A percentile compares a stretch with the other conserved stretches of the same genome.
Evolutionary conservation across 92 coral and sea anemone genomes (phyloP).

Genomic region (Plumapathes pennacea): DNA sequence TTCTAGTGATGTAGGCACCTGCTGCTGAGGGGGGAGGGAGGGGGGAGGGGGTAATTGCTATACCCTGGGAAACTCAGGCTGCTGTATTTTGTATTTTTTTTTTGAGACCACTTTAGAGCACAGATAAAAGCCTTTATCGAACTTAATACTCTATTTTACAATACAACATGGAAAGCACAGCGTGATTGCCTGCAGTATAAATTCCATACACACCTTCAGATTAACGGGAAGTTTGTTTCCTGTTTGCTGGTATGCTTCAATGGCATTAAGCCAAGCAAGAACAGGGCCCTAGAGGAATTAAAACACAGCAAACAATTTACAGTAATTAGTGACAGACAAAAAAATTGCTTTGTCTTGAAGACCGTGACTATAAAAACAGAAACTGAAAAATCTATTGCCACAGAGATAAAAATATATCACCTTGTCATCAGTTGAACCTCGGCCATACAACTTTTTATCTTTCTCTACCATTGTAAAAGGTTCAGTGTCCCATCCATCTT

Average conservation of each 20-base stretch:
- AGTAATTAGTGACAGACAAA: not conserved
- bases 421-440: slow-evolving; percentile 98
- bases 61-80: too few species aligned
- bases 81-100: too few species aligned
- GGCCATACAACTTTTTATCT: slow-evolving; percentile 79
- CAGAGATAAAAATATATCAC: slow-evolving; percentile 21
- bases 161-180: too few species aligned
- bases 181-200: too few species aligned
- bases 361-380: not conserved
- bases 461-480: slow-evolving; percentile 77
- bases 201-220: slow-evolving; percentile 79
- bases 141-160: too few species aligned
- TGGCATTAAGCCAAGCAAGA: slow-evolving; percentile 87
- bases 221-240: slow-evolving; percentile 81
- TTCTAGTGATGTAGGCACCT: too few species aligned
- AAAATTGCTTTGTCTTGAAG: too few species aligned
- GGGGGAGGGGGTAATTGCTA: too few species aligned
- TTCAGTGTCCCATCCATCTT: slow-evolving; percentile 90
- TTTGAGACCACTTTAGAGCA: too few species aligned
- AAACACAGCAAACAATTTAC: not conserved
- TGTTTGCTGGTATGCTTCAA: slow-evolving; percentile 88
- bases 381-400: not conserved
- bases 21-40: too few species aligned
- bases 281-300: slow-evolving; percentile 96
- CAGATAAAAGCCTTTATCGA: too few species aligned